Evolutionary conservation across 2,113 vertebrate species (phyloP).

Genomic region (Promerops cafer): DNA sequence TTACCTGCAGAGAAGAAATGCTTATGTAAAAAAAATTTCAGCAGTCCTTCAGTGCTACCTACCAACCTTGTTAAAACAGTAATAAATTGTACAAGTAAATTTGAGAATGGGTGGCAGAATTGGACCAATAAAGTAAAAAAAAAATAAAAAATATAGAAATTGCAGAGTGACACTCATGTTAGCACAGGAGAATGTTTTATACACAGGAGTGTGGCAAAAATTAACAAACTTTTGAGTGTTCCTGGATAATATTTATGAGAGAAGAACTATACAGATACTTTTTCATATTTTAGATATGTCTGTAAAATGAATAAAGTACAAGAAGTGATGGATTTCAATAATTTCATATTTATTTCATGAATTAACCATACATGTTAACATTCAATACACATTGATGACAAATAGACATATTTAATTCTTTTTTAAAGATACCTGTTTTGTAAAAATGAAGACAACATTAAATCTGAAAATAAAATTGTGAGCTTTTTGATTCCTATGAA

Average conservation of each 20-base stretch:
- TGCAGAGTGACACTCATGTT: neutral
- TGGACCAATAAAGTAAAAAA: neutral
- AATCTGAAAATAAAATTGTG: neutral
- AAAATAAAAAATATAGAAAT: neutral
- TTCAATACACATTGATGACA: slow-evolving; percentile 17
- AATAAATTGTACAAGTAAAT: neutral
- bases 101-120: neutral
- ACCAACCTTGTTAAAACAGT: neutral
- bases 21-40: neutral
- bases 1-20: neutral
- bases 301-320: neutral
- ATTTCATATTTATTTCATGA: slow-evolving; percentile 62
- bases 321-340: neutral
- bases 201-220: neutral
- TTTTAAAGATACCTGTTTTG: neutral
- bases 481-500: neutral
- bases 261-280: neutral
- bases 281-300: neutral
- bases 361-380: slow-evolving; percentile 22
- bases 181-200: neutral
- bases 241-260: neutral
- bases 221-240: neutral
- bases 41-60: neutral
- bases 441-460: neutral
- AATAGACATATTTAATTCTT: neutral